Evolutionary conservation across 2,888 invertebrate genomes (phyloP), one percentile per base, ranked within the genome.

Genomic region (Frankliniella fusca): DNA sequence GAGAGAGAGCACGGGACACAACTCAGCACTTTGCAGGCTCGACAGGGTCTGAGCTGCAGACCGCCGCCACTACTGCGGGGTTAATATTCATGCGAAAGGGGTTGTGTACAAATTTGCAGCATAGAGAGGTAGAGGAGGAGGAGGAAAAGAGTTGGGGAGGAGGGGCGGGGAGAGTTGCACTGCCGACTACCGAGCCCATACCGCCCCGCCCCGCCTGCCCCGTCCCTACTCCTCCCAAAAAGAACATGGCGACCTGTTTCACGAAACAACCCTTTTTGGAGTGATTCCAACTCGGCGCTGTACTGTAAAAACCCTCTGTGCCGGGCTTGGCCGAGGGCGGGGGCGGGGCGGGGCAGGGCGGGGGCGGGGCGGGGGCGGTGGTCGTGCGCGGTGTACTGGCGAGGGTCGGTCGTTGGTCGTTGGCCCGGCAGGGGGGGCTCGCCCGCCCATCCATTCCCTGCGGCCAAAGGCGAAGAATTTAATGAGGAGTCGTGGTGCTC

Each of bases 211-310:
- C 10, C 54, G 20, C 10, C 7, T 9, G 70, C 70, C 11, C 70
- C 70, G 70, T 20, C 54, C 54, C 54, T 38, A 2, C 38, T 38
- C 38, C 38, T 27, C 27, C 70, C 27, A 27, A 76, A 76, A 76
- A 23, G 27, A 76, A 76, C 70, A 76, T 23, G 27, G 23, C 70
- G 70, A 76, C 70, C 70, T 76, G 70, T 76, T 76, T 76, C 70
- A 76, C 70, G 70, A 76, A 76, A 76, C 70, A 76, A 76, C 70
- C 70, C 70, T 76, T 76, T 76, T 76, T 76, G 70, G 70, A 76
- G 70, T 27, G 70, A 76, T 76, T 76, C 70, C 70, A 76, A 76
- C 70, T 76, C 70, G 61, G 15, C 61, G 61, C 20, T 61, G 61
- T n/a, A 61, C 61, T 61, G 61, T 61, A n/a, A 61, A 61, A 61